These are phyloP conservation scores for Mythimna albipuncta DNA, from an alignment of 2,888 invertebrate genomes.

Conservation along the genomic window DNA sequence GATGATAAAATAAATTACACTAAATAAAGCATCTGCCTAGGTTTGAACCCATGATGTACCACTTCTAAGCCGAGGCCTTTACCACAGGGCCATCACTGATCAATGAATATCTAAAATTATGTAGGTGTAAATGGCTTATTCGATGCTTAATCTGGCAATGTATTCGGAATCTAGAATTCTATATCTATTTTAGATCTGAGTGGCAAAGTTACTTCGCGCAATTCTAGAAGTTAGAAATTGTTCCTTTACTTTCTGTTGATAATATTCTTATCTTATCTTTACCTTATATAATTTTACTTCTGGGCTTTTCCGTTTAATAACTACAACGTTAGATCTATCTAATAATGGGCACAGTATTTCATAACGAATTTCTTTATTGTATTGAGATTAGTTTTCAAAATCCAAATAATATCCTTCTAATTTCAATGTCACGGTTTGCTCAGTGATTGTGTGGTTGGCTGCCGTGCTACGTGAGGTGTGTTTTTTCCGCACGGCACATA, in stretches of 20 bases:
- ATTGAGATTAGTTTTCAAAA: too few relatives aligned
- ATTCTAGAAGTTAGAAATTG: background rate
- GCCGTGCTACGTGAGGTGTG: too few relatives aligned
- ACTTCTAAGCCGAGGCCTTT: too few relatives aligned
- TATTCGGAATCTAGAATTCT: slow-evolving; percentile 17
- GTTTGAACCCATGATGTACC: too few relatives aligned
- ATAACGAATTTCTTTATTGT: too few relatives aligned
- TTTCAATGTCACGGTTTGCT: too few relatives aligned
- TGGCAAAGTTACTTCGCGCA: background rate
- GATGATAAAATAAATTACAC: too few relatives aligned
- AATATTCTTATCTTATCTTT: background rate
- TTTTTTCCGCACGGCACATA: too few relatives aligned
- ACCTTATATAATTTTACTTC: background rate
- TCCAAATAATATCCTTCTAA: too few relatives aligned
- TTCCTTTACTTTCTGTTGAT: background rate
- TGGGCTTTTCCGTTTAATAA: background rate
- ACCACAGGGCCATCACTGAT: too few relatives aligned
- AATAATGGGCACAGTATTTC: background rate
- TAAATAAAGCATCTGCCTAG: too few relatives aligned
- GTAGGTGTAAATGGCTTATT: slow-evolving; percentile 26
- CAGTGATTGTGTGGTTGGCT: too few relatives aligned
- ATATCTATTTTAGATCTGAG: slow-evolving; percentile 7
- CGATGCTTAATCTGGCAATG: slow-evolving; percentile 6
- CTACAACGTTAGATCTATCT: background rate
- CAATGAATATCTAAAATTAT: background rate